Evolutionary conservation across 2,797 vertebrate genomes (phyloP).

Genomic region (Gouania willdenowi): DNA sequence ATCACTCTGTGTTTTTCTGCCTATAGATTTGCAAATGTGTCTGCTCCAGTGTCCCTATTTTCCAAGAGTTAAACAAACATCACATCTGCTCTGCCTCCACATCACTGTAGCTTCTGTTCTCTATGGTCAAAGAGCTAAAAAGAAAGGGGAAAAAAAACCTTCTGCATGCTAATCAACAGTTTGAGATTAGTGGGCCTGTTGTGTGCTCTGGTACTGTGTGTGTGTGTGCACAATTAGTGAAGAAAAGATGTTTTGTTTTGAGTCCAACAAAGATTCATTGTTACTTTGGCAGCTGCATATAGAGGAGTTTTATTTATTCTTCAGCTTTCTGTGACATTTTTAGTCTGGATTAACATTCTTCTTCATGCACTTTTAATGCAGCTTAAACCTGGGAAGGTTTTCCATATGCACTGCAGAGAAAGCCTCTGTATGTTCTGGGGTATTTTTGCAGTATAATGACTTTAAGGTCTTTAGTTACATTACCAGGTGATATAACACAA

Average conservation of each 20-base stretch:
- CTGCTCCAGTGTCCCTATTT: no score
- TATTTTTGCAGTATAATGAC: constrained; percentile 6
- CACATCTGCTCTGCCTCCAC: background rate
- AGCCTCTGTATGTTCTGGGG: background rate
- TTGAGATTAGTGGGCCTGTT: constrained; percentile 57
- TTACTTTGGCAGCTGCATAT: constrained; percentile 75
- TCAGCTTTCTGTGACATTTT: constrained; percentile 59
- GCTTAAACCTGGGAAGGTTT: background rate
- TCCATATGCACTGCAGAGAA: background rate
- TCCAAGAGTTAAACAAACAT: no score
- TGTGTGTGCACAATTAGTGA: constrained; percentile 66
- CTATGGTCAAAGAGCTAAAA: constrained; percentile 58
- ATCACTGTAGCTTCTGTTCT: constrained; percentile 33
- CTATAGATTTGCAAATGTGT: no score
- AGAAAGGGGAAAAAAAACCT: constrained; percentile 41
- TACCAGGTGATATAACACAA: background rate
- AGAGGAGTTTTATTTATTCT: constrained; percentile 74
- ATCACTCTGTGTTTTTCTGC: constrained; percentile 12
- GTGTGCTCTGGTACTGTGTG: constrained; percentile 35
- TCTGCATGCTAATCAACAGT: constrained; percentile 63
- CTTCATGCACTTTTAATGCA: constrained; percentile 53
- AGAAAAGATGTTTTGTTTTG: constrained; percentile 82
- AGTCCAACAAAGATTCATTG: constrained; percentile 83
- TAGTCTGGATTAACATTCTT: constrained; percentile 84
- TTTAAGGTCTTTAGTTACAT: constrained; percentile 6